Evolutionary conservation across 2,888 invertebrate genomes (phyloP).

Genomic region (Cryptocheilus praepositus): DNA sequence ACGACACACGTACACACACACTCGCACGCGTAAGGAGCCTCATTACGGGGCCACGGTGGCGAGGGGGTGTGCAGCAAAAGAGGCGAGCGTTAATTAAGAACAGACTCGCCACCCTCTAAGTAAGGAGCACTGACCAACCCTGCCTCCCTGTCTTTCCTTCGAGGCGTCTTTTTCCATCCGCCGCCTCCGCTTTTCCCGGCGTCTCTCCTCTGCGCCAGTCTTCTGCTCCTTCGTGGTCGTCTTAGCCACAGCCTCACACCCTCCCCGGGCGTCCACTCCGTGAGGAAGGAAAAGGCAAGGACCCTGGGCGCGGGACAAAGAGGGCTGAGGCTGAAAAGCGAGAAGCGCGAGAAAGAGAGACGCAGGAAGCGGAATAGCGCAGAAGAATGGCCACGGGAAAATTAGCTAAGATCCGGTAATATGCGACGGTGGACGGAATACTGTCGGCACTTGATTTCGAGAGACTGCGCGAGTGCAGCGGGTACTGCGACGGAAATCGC

Average conservation of each 20-base stretch:
- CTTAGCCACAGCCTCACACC: constrained; percentile 59
- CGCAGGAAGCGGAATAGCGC: constrained; percentile 21
- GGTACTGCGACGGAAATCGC: too few relatives aligned
- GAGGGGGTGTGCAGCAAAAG: constrained; percentile 72
- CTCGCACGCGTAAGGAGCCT: constrained; percentile 63
- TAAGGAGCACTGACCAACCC: constrained; percentile 71
- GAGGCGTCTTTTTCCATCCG: constrained; percentile 31
- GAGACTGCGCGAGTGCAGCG: not conserved
- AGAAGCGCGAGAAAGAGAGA: constrained; percentile 21
- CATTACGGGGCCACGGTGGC: constrained; percentile 70
- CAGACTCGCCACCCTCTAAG: constrained; percentile 73
- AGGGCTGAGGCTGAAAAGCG: constrained; percentile 20
- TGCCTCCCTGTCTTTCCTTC: constrained; percentile 27
- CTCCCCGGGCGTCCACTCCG: constrained; percentile 44
- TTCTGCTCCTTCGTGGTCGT: constrained; percentile 50
- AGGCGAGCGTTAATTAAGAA: constrained; percentile 74
- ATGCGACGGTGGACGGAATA: constrained; percentile 58
- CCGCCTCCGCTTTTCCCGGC: constrained; percentile 33
- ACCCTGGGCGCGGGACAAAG: constrained; percentile 33
- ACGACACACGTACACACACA: constrained; percentile 44
- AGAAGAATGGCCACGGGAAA: constrained; percentile 50
- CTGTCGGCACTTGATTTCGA: constrained; percentile 18
- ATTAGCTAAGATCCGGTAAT: constrained; percentile 65
- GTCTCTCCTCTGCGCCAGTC: constrained; percentile 25
- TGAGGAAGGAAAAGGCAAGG: constrained; percentile 44